phyloP scores from a whole-genome alignment of 53 echinoderm and acorn worm species.

The Mesocentrotus franciscanus region DNA sequence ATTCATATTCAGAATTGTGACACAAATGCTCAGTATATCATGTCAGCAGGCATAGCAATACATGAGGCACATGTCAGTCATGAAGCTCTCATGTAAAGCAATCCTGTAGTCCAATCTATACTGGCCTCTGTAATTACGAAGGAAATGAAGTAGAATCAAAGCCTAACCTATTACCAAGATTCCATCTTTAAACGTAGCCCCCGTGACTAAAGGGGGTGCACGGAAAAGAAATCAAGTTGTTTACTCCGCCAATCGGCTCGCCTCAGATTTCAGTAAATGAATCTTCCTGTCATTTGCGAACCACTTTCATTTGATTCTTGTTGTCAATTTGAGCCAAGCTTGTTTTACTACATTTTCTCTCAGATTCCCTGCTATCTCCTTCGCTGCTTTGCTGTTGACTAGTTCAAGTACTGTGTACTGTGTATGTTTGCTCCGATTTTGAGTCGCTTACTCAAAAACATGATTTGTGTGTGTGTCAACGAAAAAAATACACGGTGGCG shows the following conservation, averaged over 20 bases:
- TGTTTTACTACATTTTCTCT: conserved; percentile 40
- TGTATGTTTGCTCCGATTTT: background rate
- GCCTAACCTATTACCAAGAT: conserved; percentile 47
- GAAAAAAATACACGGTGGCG: no score
- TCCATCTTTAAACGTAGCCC: conserved; percentile 41
- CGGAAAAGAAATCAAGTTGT: conserved; percentile 66
- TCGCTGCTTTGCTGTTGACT: background rate
- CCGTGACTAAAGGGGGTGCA: conserved; percentile 28
- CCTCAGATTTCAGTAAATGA: conserved; percentile 64
- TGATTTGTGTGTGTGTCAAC: conserved; percentile 18
- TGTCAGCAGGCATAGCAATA: background rate
- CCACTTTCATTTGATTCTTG: conserved; percentile 63
- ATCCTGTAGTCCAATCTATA: conserved; percentile 31
- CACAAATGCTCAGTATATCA: background rate
- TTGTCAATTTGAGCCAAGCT: conserved; percentile 50
- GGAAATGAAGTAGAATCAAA: conserved; percentile 25
- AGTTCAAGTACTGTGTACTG: background rate
- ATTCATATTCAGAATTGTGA: background rate
- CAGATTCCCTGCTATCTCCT: background rate
- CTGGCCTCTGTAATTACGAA: conserved; percentile 48
- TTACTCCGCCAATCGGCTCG: conserved; percentile 61
- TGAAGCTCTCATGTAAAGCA: background rate
- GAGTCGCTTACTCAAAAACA: conserved; percentile 7
- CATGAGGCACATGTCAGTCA: conserved; percentile 45
- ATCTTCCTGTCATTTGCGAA: conserved; percentile 62